phyloP scores from a whole-genome alignment of 2,113 vertebrate genomes.

The Silurus glanis region DNA sequence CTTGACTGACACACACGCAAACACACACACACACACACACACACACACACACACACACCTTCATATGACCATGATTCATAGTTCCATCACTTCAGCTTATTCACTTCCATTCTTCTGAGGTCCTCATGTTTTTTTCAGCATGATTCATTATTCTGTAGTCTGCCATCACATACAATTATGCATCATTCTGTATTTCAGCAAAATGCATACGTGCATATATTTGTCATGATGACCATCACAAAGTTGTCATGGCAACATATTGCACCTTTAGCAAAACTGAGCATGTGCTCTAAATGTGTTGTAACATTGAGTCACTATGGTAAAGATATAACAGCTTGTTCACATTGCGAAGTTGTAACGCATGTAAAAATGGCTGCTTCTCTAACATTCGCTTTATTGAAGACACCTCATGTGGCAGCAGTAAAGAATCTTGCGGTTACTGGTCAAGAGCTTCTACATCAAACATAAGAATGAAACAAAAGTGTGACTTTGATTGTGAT shows the following conservation, averaged over 20 bases:
- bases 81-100: not conserved
- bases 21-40: not conserved
- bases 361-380: not conserved
- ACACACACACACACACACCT: not conserved
- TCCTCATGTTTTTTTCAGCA: not conserved
- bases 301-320: not conserved
- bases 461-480: no score
- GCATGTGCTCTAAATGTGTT: not conserved
- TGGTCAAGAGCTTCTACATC: no score
- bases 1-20: not conserved
- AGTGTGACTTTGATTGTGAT: no score
- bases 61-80: constrained; percentile 13
- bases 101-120: not conserved
- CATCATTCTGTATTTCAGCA: not conserved
- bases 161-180: not conserved
- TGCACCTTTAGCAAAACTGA: not conserved
- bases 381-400: not conserved
- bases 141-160: not conserved
- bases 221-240: not conserved
- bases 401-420: no score
- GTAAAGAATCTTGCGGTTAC: no score
- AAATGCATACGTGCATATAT: not conserved
- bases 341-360: no score
- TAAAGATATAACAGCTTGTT: not conserved
- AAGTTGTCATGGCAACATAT: not conserved